Conservation (phyloP, 2,113 vertebrate genomes). For the Rafetus swinhoei region DNA sequence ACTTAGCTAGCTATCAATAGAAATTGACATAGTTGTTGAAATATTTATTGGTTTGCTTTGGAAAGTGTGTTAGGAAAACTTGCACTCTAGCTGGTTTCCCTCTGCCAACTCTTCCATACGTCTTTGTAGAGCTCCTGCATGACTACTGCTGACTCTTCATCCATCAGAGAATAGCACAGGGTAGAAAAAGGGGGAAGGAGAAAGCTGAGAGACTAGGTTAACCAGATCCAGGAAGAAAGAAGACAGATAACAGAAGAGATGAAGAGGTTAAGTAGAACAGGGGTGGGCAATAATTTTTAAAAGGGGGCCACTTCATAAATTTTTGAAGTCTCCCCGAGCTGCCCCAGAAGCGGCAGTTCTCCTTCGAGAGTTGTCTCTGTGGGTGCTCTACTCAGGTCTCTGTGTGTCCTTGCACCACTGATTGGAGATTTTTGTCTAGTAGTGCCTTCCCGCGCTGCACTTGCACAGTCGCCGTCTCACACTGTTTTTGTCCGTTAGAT, state of each 20-base stretch:
- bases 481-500: no score
- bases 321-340: no score
- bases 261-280: neutral
- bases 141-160: fast-evolving
- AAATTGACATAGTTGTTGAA: neutral
- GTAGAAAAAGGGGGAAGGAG: neutral
- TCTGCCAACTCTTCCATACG: neutral
- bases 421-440: no score
- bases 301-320: no score
- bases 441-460: no score
- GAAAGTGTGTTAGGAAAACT: neutral
- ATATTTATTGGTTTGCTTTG: neutral
- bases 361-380: no score
- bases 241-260: neutral
- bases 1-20: neutral
- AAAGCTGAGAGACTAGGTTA: neutral
- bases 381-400: no score
- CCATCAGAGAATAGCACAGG: neutral
- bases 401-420: no score
- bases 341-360: no score
- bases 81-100: neutral
- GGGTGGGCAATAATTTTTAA: no score
- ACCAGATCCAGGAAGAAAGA: neutral
- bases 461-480: no score
- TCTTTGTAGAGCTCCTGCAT: neutral